Conservation (phyloP, 1,140 invertebrate species). For the Pteromalus puparum region DNA sequence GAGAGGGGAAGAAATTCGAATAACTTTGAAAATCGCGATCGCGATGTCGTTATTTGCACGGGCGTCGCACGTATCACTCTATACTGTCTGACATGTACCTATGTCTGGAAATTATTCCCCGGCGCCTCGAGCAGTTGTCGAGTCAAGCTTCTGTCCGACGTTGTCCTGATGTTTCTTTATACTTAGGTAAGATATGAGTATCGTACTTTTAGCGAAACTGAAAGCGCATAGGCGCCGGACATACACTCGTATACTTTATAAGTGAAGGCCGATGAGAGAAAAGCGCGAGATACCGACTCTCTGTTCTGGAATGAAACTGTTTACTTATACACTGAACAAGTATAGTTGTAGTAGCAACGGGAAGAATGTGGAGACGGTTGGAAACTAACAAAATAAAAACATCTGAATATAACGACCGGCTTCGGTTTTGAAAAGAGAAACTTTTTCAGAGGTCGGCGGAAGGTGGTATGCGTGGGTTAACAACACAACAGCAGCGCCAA, state of each 20-base stretch:
- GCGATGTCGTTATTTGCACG: conserved; percentile 16
- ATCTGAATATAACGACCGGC: conserved; percentile 22
- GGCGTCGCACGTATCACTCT: background rate
- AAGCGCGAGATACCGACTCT: too few species aligned
- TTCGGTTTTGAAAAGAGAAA: conserved; percentile 21
- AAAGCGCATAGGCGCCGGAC: too few species aligned
- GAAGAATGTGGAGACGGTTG: background rate
- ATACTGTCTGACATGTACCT: too few species aligned
- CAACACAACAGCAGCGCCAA: conserved; percentile 31
- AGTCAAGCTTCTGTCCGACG: too few species aligned
- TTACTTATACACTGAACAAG: too few species aligned
- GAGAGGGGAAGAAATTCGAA: conserved; percentile 23
- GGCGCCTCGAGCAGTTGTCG: background rate
- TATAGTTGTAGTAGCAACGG: too few species aligned
- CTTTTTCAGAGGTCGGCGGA: background rate
- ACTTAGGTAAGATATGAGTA: too few species aligned
- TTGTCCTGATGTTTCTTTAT: too few species aligned
- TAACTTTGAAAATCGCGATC: conserved; percentile 28
- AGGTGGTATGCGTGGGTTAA: background rate
- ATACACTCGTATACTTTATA: too few species aligned
- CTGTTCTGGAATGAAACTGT: too few species aligned
- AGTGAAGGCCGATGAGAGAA: too few species aligned
- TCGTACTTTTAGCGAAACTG: too few species aligned
- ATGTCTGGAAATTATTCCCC: background rate
- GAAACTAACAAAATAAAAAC: conserved; percentile 2